These are phyloP conservation scores for Semibalanus balanoides DNA, from an alignment of 1,140 invertebrate species.

Conservation along the genomic window DNA sequence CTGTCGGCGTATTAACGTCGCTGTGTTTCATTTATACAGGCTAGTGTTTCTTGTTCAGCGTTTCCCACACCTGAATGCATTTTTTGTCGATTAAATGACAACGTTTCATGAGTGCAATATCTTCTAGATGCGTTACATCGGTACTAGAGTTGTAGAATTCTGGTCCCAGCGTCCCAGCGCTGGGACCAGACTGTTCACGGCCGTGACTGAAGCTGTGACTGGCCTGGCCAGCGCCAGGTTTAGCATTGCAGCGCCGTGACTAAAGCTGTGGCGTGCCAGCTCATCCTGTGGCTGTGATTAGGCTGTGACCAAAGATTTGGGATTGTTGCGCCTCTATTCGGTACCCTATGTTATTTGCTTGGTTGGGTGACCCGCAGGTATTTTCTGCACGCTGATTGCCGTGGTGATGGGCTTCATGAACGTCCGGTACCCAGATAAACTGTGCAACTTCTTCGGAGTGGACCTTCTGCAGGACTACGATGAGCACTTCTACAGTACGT, in stretches of 20 bases:
- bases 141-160: too few relatives aligned
- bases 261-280: too few relatives aligned
- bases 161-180: too few relatives aligned
- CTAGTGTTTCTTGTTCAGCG: neutral
- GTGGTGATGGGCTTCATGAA: conserved; percentile 33
- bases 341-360: conserved; percentile 12
- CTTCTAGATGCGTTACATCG: neutral
- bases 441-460: conserved; percentile 39
- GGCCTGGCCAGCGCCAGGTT: too few relatives aligned
- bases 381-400: conserved; percentile 36
- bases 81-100: conserved; percentile 11
- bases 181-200: too few relatives aligned
- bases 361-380: conserved; percentile 34
- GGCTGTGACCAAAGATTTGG: too few relatives aligned
- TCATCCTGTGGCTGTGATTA: too few relatives aligned
- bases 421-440: conserved; percentile 29
- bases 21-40: neutral
- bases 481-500: conserved; percentile 24
- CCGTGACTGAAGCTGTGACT: too few relatives aligned
- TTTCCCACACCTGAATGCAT: neutral
- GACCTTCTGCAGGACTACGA: conserved; percentile 41
- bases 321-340: too few relatives aligned
- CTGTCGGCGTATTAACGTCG: neutral
- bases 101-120: neutral
- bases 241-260: too few relatives aligned